These are phyloP conservation scores for Ceratosolen fusciceps DNA, from an alignment of 1,140 invertebrate species.

Conservation along the genomic window DNA sequence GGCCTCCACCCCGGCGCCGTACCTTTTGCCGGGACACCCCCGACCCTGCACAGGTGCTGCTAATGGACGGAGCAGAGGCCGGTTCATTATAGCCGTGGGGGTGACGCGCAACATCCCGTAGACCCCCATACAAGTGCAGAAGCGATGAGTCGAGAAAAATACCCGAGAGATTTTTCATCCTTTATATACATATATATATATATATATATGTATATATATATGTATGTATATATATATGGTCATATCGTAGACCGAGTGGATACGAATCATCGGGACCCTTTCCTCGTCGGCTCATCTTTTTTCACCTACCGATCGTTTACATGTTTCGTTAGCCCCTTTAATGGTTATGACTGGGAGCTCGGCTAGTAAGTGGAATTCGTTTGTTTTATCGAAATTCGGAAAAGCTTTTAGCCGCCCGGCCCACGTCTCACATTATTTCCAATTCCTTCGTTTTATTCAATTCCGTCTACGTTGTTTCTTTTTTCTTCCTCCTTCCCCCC, in stretches of 20 bases:
- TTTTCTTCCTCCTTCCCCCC: no score
- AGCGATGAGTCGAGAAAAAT: conserved; percentile 33
- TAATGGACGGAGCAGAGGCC: conserved; percentile 12
- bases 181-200: no score
- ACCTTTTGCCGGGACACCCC: conserved; percentile 34
- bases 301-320: conserved; percentile 17
- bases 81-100: conserved; percentile 12
- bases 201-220: no score
- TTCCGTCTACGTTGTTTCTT: no score
- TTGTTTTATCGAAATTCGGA: background rate
- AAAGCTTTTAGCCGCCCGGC: background rate
- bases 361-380: background rate
- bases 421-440: background rate
- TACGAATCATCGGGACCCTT: no score
- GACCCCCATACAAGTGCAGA: background rate
- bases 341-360: background rate
- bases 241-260: no score
- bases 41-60: conserved; percentile 31
- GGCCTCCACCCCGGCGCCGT: background rate
- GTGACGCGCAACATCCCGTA: background rate
- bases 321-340: conserved; percentile 22
- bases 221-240: no score
- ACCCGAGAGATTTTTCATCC: conserved; percentile 5
- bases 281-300: background rate
- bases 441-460: background rate